A percentile compares a stretch with the other conserved stretches of the same genome.
phyloP scores from a whole-genome alignment of 2,797 vertebrate genomes.

The Notolabrus celidotus region DNA sequence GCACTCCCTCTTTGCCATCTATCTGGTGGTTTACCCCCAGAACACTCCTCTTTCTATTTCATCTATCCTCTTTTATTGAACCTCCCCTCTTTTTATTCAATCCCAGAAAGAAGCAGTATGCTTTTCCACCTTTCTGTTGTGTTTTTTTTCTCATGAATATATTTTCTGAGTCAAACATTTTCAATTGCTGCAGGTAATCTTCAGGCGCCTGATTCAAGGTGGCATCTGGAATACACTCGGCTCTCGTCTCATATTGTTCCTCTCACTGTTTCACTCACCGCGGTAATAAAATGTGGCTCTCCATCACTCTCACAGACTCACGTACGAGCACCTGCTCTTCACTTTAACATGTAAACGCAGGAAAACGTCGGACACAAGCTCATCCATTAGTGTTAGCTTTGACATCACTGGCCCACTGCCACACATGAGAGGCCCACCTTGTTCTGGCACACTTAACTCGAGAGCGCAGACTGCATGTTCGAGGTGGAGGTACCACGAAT shows the following conservation, averaged over 20 bases:
- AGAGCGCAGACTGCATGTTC: not conserved
- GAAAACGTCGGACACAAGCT: slow-evolving; percentile 32
- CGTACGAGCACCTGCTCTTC: slow-evolving; percentile 17
- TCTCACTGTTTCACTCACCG: slow-evolving; percentile 24
- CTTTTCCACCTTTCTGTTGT: slow-evolving; percentile 3
- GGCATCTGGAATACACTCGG: slow-evolving; percentile 63
- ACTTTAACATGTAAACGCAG: slow-evolving; percentile 36
- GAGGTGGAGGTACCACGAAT: too few species aligned
- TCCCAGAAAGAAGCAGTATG: slow-evolving; percentile 23
- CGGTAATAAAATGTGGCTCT: slow-evolving; percentile 61
- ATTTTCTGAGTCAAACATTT: slow-evolving; percentile 50
- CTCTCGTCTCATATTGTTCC: slow-evolving; percentile 46
- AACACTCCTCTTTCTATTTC: not conserved
- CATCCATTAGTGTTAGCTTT: slow-evolving; percentile 55
- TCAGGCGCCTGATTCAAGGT: slow-evolving; percentile 55
- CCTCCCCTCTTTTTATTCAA: slow-evolving; percentile 31
- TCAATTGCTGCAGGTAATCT: slow-evolving; percentile 48
- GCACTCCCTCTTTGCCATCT: slow-evolving; percentile 17
- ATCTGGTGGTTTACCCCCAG: slow-evolving; percentile 21
- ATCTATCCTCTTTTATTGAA: not conserved
- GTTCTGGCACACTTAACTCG: slow-evolving; percentile 21
- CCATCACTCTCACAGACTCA: slow-evolving; percentile 41
- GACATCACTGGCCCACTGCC: slow-evolving; percentile 47
- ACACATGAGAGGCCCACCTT: not conserved
- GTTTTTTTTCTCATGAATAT: slow-evolving; percentile 21